Percentiles rank a stretch among this genome's conserved stretches.
These are phyloP conservation scores for Prosopocoilus inquinatus DNA, from an alignment of 2,888 invertebrate genomes.

Conservation along the genomic window DNA sequence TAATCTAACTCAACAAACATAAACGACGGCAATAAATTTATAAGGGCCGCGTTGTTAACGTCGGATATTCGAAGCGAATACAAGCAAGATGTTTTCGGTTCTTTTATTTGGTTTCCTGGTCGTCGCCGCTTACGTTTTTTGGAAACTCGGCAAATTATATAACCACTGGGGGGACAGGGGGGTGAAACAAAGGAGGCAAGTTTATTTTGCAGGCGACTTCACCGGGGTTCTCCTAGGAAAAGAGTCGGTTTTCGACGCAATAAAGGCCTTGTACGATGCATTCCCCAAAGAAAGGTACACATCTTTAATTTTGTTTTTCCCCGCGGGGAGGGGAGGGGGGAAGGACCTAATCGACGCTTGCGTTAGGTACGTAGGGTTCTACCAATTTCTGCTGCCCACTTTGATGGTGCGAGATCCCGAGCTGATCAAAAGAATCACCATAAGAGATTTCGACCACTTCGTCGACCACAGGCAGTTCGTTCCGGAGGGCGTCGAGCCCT, in stretches of 20 bases:
- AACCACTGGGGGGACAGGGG: background rate
- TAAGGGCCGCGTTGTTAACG: too few relatives aligned
- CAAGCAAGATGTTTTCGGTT: too few relatives aligned
- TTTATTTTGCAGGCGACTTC: slow-evolving; percentile 17
- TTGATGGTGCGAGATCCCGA: slow-evolving; percentile 2
- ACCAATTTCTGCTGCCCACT: background rate
- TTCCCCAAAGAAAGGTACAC: slow-evolving; percentile 31
- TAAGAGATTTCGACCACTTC: slow-evolving; percentile 29
- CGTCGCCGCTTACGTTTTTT: too few relatives aligned
- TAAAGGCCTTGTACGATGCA: slow-evolving; percentile 27
- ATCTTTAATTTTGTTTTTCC: background rate
- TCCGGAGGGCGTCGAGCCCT: background rate
- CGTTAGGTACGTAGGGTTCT: slow-evolving; percentile 2
- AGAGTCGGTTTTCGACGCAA: slow-evolving; percentile 15
- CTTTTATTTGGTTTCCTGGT: too few relatives aligned
- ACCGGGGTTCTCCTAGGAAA: slow-evolving; percentile 9
- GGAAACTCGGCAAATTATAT: too few relatives aligned
- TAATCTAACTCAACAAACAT: too few relatives aligned
- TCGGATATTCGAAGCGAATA: too few relatives aligned
- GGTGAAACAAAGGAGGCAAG: slow-evolving; percentile 1
- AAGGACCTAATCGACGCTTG: background rate
- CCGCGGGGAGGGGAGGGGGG: too few relatives aligned
- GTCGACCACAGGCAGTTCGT: slow-evolving; percentile 17
- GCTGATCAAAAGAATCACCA: slow-evolving; percentile 9
- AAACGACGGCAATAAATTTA: too few relatives aligned